Evolutionary conservation across 1,140 invertebrate species (phyloP), one percentile per base, ranked within the genome.

Genomic region (Ylistrum balloti): DNA sequence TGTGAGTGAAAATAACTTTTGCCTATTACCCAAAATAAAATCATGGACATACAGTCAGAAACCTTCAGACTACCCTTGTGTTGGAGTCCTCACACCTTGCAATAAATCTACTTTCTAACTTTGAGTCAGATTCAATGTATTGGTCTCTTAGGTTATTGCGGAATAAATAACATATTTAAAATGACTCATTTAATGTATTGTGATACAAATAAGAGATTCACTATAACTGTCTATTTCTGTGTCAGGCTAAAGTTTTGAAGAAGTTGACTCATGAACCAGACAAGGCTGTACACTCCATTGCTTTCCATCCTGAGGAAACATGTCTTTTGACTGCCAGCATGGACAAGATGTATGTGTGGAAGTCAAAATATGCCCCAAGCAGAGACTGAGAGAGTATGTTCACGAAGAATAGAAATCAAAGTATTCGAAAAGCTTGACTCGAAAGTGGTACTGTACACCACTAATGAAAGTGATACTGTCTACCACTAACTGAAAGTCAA

Each of bases 181-280:
- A n/a, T n/a, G n/a, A n/a, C n/a, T n/a, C n/a, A n/a, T n/a, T n/a
- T n/a, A n/a, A n/a, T n/a, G 5, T 38, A 38, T 38, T 38, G 35
- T 7, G 5, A 32, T 33, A 32, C 34, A 33, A 9, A 33, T 32
- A 32, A 11, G 15, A 22, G 17, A 20, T 86, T 45, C 41, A 45
- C 41, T 45, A 13, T 41, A n/a, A 86, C 91, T 3, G 48, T 20
- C 33, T 28, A 33, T 86, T 33, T 38, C 56, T 89, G 22, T 94
- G 93, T 34, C 91, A 96, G 92, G 97, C 97, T 35, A 97, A 97
- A 93, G 96, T 98, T 15, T 87, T 93, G n/a, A 88, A 38, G 22
- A 97, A 95, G 88, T 90, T 96, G 32, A 85, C 93, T 22, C 96
- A 96, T 92, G 89, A 91, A 34, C 92, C 91, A 5, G 94, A 90